Evolutionary conservation across 2,888 invertebrate species (phyloP), one percentile per base, ranked within the genome.

Genomic region (Andricus quercusramuli): DNA sequence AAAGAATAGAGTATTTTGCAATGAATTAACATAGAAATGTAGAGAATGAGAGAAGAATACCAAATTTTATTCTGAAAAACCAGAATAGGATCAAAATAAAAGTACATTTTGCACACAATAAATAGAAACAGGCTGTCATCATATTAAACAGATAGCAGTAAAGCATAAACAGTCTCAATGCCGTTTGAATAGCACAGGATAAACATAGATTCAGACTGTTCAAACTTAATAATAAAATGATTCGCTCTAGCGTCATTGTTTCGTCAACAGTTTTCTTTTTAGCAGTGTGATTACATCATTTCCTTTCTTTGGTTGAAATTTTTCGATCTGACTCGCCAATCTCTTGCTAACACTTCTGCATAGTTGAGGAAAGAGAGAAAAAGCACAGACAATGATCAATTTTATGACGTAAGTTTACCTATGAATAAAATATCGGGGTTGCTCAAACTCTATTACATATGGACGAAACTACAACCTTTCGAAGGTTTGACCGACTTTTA

Each of bases 361-460:
- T 22, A 67, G 67, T 78, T 78, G 32, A n/a, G 44, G 3, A 66
- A 51, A 29, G 29, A 44, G 32, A 66, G 5, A 3, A 64, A 29
- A 78, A 32, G 25, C 17, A 32, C 47, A 56, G 11, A 47, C 20
- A 37, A 56, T 9, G 29, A 67, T 51, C 41, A 32, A 15, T 78
- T 67, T 78, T 67, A 78, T 66, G 37, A 56, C 78, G 20, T 22
- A 67, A 78, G 78, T 67, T 78, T 67, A 22, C 29, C 66, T 37
- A 67, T 78, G 78, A 78, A 78, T 78, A 78, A 78, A 78, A 78
- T 67, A 78, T 78, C 51, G 51, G 29, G 25, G 22, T n/a, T 5
- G 22, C n/a, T 67, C 22, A 56, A 66, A 67, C 32, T 66, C 32
- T 65, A 62, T 62, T 15, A 25, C 29, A 25, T 51, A 13, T 67